Percentiles rank a stretch among this genome's conserved stretches.
Evolutionary conservation across 2,888 invertebrate species (phyloP).

Genomic region (Caenorhabditis panamensis): DNA sequence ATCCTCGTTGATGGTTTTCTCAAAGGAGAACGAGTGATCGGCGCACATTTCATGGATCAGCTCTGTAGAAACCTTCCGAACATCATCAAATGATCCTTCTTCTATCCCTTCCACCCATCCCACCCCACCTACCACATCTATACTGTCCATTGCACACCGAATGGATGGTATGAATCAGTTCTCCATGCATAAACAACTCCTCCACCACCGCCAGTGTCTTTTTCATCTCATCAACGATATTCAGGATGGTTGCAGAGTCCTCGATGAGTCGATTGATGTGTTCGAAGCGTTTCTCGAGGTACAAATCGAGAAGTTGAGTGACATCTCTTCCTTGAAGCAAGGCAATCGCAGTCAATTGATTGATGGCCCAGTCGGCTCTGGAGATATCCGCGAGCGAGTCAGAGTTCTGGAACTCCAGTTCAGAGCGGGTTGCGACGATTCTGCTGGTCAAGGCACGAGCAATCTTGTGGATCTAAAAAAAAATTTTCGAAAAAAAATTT

Average conservation of each 20-base stretch:
- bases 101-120: too few species aligned
- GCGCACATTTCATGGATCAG: constrained; percentile 57
- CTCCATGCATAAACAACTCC: constrained; percentile 68
- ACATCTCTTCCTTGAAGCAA: constrained; percentile 70
- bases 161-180: constrained; percentile 65
- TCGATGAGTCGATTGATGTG: constrained; percentile 60
- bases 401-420: constrained; percentile 50
- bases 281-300: constrained; percentile 73
- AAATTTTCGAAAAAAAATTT: background rate
- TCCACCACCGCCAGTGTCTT: constrained; percentile 64
- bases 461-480: constrained; percentile 60
- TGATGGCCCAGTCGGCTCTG: constrained; percentile 74
- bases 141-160: constrained; percentile 63
- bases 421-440: constrained; percentile 51
- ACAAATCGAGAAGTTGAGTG: constrained; percentile 72
- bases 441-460: constrained; percentile 56
- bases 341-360: constrained; percentile 72
- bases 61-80: constrained; percentile 28
- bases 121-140: constrained; percentile 61
- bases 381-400: constrained; percentile 52
- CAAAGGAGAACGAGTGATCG: constrained; percentile 65
- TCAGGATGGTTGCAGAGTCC: constrained; percentile 65
- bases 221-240: constrained; percentile 67
- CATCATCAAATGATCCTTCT: background rate
- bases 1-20: constrained; percentile 62